Evolutionary conservation across 2,888 invertebrate species (phyloP).

Genomic region (Conistra vaccinii): DNA sequence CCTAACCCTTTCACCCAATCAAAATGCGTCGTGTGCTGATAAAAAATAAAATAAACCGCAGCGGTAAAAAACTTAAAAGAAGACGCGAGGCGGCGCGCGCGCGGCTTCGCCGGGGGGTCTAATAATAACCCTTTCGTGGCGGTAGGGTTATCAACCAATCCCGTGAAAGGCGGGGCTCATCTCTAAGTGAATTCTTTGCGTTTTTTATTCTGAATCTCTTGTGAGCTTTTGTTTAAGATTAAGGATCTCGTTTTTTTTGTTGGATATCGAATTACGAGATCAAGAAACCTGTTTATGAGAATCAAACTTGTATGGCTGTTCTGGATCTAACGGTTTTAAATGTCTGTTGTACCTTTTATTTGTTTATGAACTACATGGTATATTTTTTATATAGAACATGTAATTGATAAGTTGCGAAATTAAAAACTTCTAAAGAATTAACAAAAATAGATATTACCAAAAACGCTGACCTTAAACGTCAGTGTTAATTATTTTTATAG

Average conservation of each 20-base stretch:
- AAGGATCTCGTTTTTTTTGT: constrained; percentile 37
- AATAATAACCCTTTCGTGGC: constrained; percentile 88
- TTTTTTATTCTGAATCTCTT: constrained; percentile 63
- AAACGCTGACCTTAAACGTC: background rate
- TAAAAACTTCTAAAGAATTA: background rate
- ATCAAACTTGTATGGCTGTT: constrained; percentile 42
- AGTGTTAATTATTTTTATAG: background rate
- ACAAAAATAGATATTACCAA: background rate
- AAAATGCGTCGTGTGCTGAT: constrained; percentile 73
- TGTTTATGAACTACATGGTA: background rate
- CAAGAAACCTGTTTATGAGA: constrained; percentile 48
- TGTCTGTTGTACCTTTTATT: background rate
- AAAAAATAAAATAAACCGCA: constrained; percentile 80
- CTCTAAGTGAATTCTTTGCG: constrained; percentile 51
- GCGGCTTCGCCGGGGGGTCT: constrained; percentile 79
- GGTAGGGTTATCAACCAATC: constrained; percentile 88
- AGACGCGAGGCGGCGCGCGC: constrained; percentile 80
- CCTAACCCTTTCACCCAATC: constrained; percentile 88
- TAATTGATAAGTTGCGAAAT: background rate
- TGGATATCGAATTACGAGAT: constrained; percentile 46
- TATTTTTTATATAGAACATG: background rate
- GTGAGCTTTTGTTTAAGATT: constrained; percentile 55
- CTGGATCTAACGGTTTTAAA: constrained; percentile 20
- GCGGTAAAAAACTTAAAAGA: constrained; percentile 87
- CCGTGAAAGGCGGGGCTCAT: constrained; percentile 82